phyloP scores from a whole-genome alignment of 2,113 vertebrate genomes.

The Macheiramphus alcinus region DNA sequence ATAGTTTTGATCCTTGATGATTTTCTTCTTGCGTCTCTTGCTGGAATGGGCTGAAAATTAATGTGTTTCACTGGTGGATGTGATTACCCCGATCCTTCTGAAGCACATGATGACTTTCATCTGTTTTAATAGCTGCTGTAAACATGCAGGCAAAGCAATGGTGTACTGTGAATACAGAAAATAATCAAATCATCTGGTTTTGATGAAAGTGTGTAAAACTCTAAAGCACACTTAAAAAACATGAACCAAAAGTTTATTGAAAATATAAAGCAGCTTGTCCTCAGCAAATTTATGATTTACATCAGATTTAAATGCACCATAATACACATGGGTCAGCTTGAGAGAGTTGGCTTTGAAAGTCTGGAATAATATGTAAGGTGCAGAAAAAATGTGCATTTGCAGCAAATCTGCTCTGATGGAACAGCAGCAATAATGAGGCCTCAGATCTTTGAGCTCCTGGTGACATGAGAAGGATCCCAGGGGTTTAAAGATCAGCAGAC shows the following conservation, averaged over 20 bases:
- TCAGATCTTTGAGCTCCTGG: constrained; percentile 17
- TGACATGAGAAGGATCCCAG: neutral
- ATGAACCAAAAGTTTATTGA: constrained; percentile 25
- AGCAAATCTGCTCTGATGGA: neutral
- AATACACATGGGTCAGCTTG: constrained; percentile 16
- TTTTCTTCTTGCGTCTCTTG: neutral
- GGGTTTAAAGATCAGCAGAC: neutral
- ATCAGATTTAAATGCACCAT: constrained; percentile 6
- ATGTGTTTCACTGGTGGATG: constrained; percentile 4
- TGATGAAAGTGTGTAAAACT: constrained; percentile 40
- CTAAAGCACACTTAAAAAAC: constrained; percentile 22
- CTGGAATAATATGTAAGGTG: neutral
- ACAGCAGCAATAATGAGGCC: neutral
- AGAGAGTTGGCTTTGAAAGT: neutral
- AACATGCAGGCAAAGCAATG: neutral
- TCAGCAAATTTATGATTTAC: constrained; percentile 28
- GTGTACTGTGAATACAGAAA: neutral
- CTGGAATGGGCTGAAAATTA: constrained; percentile 6
- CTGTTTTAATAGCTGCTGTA: constrained; percentile 45
- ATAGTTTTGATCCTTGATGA: neutral
- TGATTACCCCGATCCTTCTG: neutral
- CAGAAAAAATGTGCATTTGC: neutral
- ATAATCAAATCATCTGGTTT: constrained; percentile 43
- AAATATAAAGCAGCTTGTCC: constrained; percentile 44
- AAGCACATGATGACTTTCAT: constrained; percentile 21